Conservation (phyloP, 2,113 vertebrate species). For the Toxotes jaculatrix region DNA sequence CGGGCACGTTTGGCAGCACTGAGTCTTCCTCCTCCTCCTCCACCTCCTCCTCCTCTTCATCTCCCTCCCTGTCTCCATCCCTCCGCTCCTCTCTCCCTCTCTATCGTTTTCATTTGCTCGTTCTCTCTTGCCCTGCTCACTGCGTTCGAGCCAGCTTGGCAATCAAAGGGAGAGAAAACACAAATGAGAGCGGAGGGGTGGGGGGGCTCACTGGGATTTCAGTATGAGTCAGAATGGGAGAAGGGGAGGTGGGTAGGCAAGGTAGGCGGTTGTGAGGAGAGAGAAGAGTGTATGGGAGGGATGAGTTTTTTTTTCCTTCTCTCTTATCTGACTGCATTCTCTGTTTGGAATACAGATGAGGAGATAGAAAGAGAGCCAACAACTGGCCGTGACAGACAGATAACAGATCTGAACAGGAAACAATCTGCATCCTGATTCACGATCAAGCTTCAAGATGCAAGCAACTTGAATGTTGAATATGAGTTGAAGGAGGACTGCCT, state of each 20-base stretch:
- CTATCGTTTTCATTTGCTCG: conserved; percentile 69
- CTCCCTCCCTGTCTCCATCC: conserved; percentile 29
- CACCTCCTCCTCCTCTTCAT: conserved; percentile 19
- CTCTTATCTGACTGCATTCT: conserved; percentile 77
- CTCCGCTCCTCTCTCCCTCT: conserved; percentile 42
- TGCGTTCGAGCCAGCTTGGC: conserved; percentile 77
- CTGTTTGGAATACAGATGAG: conserved; percentile 81
- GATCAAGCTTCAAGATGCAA: conserved; percentile 38
- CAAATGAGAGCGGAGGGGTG: conserved; percentile 78
- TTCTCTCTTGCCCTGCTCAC: conserved; percentile 75
- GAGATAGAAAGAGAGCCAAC: conserved; percentile 61
- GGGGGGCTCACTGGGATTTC: conserved; percentile 78
- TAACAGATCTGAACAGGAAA: conserved; percentile 58
- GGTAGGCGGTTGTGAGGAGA: conserved; percentile 77
- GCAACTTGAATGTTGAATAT: conserved; percentile 11
- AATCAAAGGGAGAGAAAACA: conserved; percentile 85
- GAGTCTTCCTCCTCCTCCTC: conserved; percentile 45
- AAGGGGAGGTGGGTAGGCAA: conserved; percentile 71
- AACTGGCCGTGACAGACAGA: conserved; percentile 65
- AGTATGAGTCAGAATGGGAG: conserved; percentile 84
- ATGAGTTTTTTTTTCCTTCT: conserved; percentile 46
- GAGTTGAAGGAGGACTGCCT: background rate
- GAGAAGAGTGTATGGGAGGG: conserved; percentile 66
- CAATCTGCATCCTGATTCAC: conserved; percentile 51
- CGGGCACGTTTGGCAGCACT: conserved; percentile 70